Evolutionary conservation across 30 jellyfish, hydroid and myxozoan species (phyloP), one percentile per base, ranked within the genome.

Genomic region (Sanderia malayensis): DNA sequence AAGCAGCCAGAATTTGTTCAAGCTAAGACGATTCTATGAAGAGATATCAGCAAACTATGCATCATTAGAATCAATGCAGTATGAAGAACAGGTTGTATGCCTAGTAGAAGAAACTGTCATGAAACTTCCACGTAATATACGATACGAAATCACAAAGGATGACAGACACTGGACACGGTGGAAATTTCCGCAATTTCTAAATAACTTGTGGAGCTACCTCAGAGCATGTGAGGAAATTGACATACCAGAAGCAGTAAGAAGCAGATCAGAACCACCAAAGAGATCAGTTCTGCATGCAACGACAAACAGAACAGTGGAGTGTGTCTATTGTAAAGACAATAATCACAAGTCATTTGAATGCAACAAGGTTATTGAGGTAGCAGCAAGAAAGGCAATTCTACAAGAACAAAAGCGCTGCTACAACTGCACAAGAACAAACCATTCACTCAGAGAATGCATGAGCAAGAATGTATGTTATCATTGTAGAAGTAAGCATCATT

Each of bases 21-120:
- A 21, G 44, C 72, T 74, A 31, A 33, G 86, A 45, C 59, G 79
- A 74, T 60, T 74, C 61, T 74, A 74, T 49, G 86, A 74, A 74
- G 86, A 57, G 2, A 58, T 74, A 17, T 31, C 86, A 10, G 32
- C 19, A 76, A 58, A 74, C 67, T 74, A 57, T 37, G 67, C 79
- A n/a, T 58, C 76, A 2, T 58, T 74, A 61, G 61, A 60, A 37
- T 74, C 86, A n/a, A 57, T 74, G 79, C 47, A 66, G 33, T 74
- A 57, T 34, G 86, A 58, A 58, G 67, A 25, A 30, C 67, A 74
- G 9, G 86, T 55, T n/a, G n/a, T n/a, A n/a, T n/a, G n/a, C n/a
- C n/a, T n/a, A n/a, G n/a, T n/a, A n/a, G n/a, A n/a, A n/a, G n/a
- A n/a, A n/a, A n/a, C n/a, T n/a, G n/a, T n/a, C n/a, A n/a, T n/a